These are phyloP conservation scores for Harpalus rufipes DNA, from an alignment of 2,888 invertebrate species.

Conservation along the genomic window DNA sequence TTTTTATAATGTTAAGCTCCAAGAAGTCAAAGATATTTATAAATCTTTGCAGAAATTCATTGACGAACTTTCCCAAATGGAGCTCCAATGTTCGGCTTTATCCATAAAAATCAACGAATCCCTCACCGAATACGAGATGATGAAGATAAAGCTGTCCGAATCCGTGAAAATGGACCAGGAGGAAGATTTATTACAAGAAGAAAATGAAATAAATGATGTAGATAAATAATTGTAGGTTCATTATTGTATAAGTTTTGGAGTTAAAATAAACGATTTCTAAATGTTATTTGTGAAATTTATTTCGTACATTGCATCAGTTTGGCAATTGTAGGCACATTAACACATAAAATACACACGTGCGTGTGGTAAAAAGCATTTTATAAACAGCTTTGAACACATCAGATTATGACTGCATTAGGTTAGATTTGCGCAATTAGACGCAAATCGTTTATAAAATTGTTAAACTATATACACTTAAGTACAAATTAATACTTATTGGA, in stretches of 20 bases:
- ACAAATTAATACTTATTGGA: conserved; percentile 60
- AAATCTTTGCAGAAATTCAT: conserved; percentile 5
- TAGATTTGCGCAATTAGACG: background rate
- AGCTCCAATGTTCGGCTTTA: background rate
- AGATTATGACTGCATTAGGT: conserved; percentile 54
- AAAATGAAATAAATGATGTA: background rate
- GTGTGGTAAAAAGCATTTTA: conserved; percentile 42
- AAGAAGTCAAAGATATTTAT: conserved; percentile 9
- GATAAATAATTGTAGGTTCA: background rate
- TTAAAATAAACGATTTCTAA: conserved; percentile 51
- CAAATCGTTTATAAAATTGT: conserved; percentile 16
- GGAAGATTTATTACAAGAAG: conserved; percentile 3
- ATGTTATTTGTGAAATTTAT: conserved; percentile 59
- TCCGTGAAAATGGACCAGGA: background rate
- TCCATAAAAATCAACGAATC: background rate
- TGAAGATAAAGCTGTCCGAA: background rate
- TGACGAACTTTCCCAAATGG: conserved; percentile 34
- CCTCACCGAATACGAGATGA: background rate
- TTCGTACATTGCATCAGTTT: conserved; percentile 55
- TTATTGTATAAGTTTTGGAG: conserved; percentile 6
- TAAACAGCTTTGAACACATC: conserved; percentile 61
- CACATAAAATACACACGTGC: conserved; percentile 42
- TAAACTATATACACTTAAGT: conserved; percentile 53
- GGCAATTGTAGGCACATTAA: conserved; percentile 63
- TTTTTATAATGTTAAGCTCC: background rate